Percentiles rank a stretch among this genome's conserved stretches.
Conservation (phyloP, 2,113 vertebrate species). For the Falco punctatus region DNA sequence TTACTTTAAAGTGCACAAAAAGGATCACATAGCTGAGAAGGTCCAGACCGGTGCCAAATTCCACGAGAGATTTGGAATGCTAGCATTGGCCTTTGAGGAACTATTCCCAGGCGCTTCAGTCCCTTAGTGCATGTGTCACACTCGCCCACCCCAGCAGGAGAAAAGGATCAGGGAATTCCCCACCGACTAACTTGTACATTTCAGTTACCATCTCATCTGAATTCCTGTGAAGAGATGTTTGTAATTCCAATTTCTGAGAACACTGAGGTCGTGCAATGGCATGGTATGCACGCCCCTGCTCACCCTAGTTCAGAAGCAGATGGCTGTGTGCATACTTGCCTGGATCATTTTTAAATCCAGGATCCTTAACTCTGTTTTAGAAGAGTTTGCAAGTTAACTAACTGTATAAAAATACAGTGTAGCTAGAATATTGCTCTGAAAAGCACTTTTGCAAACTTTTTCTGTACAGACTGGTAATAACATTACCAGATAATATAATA, state of each 20-base stretch:
- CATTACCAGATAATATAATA: slow-evolving; percentile 74
- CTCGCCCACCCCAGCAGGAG: not conserved
- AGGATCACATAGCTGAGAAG: not conserved
- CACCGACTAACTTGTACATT: not conserved
- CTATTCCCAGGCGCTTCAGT: not conserved
- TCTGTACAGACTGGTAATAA: slow-evolving; percentile 72
- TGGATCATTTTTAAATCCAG: not conserved
- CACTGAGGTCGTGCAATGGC: not conserved
- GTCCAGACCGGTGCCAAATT: not conserved
- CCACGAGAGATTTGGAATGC: not conserved
- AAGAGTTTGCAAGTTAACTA: slow-evolving; percentile 58
- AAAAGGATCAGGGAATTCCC: not conserved
- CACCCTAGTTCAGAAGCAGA: not conserved
- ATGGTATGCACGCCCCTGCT: not conserved
- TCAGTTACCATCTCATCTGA: not conserved
- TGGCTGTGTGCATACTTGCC: not conserved
- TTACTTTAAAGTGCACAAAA: not conserved
- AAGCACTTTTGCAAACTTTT: slow-evolving; percentile 75
- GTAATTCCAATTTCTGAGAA: not conserved
- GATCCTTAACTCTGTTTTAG: slow-evolving; percentile 17
- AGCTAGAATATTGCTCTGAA: slow-evolving; percentile 46
- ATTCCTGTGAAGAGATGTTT: not conserved
- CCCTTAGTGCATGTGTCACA: not conserved
- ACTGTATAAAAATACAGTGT: slow-evolving; percentile 67
- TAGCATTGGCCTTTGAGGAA: not conserved